A percentile compares a stretch with the other conserved stretches of the same genome.
phyloP scores from a whole-genome alignment of 2,797 vertebrate species.

The Sphenopsis melanotis region DNA sequence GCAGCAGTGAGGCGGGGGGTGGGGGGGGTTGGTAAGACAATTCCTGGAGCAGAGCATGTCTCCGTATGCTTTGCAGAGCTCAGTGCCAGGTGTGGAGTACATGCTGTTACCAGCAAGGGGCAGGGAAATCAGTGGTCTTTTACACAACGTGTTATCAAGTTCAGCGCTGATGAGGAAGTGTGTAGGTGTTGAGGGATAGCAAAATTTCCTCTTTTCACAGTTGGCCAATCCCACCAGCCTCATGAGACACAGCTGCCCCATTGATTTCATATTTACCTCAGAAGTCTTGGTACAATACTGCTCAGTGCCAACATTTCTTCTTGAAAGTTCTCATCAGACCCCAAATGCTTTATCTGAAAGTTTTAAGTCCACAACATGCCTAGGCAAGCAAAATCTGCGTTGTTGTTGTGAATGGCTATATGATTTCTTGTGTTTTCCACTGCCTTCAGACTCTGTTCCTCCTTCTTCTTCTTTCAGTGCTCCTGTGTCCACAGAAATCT shows the following conservation, averaged over 20 bases:
- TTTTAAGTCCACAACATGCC: not conserved
- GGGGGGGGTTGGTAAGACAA: not conserved
- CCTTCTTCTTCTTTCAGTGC: not conserved
- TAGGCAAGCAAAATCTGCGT: not conserved
- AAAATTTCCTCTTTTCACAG: not conserved
- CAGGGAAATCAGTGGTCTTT: rapidly evolving
- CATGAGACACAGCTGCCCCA: not conserved
- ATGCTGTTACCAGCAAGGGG: not conserved
- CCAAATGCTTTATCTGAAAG: not conserved
- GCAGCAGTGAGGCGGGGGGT: rapidly evolving
- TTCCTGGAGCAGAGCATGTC: not conserved
- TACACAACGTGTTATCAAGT: not conserved
- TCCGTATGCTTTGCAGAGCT: not conserved
- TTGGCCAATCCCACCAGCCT: not conserved
- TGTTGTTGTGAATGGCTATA: not conserved
- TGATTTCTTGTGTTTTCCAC: not conserved
- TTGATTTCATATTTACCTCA: not conserved
- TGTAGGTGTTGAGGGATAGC: not conserved
- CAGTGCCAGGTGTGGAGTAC: not conserved
- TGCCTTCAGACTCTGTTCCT: not conserved
- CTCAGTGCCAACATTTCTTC: not conserved
- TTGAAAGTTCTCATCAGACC: not conserved
- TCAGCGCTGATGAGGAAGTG: not conserved
- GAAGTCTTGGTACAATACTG: not conserved
- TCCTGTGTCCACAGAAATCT: not conserved